Percentiles rank a stretch among this genome's conserved stretches.
phyloP scores from a whole-genome alignment of 2,888 invertebrate species.

The Tromatobia lineatoria region DNA sequence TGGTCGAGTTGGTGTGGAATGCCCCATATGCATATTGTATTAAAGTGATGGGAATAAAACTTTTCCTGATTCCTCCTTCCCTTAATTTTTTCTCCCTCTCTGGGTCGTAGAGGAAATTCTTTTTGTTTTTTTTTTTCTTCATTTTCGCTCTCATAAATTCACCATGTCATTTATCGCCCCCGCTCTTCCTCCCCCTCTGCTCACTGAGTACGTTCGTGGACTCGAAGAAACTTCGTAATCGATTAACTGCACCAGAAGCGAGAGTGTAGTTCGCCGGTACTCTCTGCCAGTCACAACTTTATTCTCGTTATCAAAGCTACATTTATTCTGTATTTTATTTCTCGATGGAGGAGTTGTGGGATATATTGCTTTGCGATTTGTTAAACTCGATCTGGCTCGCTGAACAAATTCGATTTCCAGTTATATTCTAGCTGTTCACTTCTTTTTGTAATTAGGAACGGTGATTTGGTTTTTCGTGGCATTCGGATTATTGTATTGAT shows the following conservation, averaged over 20 bases:
- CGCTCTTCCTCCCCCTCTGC: neutral
- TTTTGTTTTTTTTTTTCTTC: neutral
- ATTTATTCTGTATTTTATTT: constrained; percentile 27
- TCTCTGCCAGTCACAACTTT: constrained; percentile 17
- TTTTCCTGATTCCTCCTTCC: constrained; percentile 26
- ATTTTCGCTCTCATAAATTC: constrained; percentile 38
- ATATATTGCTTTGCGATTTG: constrained; percentile 9
- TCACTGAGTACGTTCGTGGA: neutral
- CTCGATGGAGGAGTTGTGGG: neutral
- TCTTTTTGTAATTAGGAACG: neutral
- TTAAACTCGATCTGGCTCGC: constrained; percentile 1
- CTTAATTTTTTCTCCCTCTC: neutral
- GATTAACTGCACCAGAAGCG: constrained; percentile 39
- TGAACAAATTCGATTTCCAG: neutral
- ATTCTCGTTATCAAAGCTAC: constrained; percentile 41
- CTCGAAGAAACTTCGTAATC: constrained; percentile 38
- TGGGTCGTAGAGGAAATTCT: neutral
- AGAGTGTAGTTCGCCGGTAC: constrained; percentile 14
- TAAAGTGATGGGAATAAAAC: constrained; percentile 26
- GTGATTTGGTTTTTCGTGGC: neutral
- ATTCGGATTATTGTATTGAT: neutral
- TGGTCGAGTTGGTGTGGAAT: too few relatives aligned
- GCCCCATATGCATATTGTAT: neutral
- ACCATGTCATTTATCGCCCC: constrained; percentile 20
- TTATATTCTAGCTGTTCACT: neutral